Base-by-base conservation (phyloP, 2,797 vertebrate species). In the Sitta carolinensis region DNA sequence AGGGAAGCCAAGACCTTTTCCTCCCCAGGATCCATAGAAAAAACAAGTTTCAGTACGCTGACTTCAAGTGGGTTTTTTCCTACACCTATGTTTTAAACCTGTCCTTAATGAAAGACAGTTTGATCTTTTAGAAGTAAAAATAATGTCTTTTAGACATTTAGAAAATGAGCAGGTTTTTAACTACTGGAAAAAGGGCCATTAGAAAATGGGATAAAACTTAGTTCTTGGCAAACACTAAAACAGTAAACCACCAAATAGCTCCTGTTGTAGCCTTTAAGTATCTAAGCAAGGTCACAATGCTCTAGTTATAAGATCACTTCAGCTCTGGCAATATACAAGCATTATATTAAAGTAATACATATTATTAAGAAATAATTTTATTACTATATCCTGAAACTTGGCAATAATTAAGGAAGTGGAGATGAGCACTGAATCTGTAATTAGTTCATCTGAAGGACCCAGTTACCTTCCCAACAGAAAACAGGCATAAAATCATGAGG, bases 1-100 rank as follows among this genome's bases (percentile, higher is more conserved):
- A 9, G 42, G 17, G 36, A 26, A 36, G 20, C 13, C 14, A 2
- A 16, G 42, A 20, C 3, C 15, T 16, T 59, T 55, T 36, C 10
- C n/a, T 40, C 18, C 34, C 16, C 32, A 8, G 45, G 9, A 48
- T 5, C 59, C 1, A 0, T 2, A 42, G 36, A 3, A 58, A 75
- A 15, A 50, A 9, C 3, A 67, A 48, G 12, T 27, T 74, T 27
- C 22, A 20, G 3, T 17, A 43, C 0, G 0, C 11, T 14, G 63
- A 2, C 29, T 36, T 30, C 23, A 27, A 17, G 36, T 6, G 16
- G 23, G 4, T 12, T 34, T 75, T 54, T n/a, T 22, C 18, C 76
- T 42, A 5, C 32, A 14, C 22, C 23, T 5, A 0, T 7, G 14
- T 34, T 43, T 47, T 43, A 51, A 63, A 47, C 15, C 13, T 17